Conservation (phyloP, 2,888 invertebrate genomes). For the Nezara viridula region DNA sequence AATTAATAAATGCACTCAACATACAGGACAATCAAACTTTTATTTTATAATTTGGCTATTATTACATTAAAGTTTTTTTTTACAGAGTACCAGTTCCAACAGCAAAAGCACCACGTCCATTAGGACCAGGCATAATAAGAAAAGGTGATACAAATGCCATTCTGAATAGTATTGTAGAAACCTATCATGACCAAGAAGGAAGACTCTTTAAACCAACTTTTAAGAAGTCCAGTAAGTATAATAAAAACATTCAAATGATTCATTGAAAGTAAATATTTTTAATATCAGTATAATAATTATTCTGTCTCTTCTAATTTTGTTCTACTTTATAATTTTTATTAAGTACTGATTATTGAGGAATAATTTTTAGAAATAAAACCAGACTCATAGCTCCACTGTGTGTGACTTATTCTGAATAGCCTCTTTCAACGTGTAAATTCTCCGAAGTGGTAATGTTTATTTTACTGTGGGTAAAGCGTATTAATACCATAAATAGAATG, state of each 20-base stretch:
- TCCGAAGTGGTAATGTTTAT: too few species aligned
- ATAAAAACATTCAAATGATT: neutral
- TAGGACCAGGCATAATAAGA: slow-evolving; percentile 75
- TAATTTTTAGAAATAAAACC: too few species aligned
- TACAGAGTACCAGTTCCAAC: slow-evolving; percentile 52
- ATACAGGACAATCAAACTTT: neutral
- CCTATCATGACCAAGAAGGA: slow-evolving; percentile 71
- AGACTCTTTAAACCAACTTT: slow-evolving; percentile 67
- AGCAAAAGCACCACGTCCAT: slow-evolving; percentile 66
- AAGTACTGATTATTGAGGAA: too few species aligned
- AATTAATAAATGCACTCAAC: too few species aligned
- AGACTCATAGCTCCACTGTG: too few species aligned
- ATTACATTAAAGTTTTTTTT: neutral
- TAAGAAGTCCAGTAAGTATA: slow-evolving; percentile 70
- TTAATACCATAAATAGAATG: too few species aligned
- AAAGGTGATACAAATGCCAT: slow-evolving; percentile 80
- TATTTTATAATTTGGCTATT: neutral
- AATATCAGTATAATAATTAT: neutral
- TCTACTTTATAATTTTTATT: too few species aligned
- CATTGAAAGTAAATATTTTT: neutral
- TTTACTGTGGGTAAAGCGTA: too few species aligned
- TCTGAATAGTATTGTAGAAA: slow-evolving; percentile 79
- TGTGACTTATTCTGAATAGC: too few species aligned
- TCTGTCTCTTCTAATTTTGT: neutral
- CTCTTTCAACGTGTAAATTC: too few species aligned